phyloP scores from a whole-genome alignment of 1,140 invertebrate genomes.

The Plutomurus gul region DNA sequence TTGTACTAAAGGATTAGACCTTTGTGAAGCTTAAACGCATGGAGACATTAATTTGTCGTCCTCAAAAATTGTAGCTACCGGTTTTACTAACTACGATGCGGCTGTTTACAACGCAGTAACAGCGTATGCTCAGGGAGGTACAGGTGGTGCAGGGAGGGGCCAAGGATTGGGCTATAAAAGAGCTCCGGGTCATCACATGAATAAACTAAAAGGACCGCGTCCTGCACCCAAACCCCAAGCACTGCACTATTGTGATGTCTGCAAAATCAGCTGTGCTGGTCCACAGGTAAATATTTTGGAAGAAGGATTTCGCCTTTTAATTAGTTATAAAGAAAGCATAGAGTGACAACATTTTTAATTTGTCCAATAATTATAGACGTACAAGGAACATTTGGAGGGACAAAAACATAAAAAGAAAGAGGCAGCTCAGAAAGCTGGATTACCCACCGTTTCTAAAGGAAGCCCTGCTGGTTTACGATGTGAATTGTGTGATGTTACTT shows the following conservation, averaged over 20 bases:
- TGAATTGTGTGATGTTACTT: conserved; percentile 95
- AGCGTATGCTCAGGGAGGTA: conserved; percentile 77
- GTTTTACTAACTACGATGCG: conserved; percentile 76
- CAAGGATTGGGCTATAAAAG: conserved; percentile 51
- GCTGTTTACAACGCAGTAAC: conserved; percentile 90
- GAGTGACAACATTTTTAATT: neutral
- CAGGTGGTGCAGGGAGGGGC: conserved; percentile 35
- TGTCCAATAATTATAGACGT: conserved; percentile 78
- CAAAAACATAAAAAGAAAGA: conserved; percentile 99
- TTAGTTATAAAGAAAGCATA: neutral
- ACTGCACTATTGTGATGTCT: conserved; percentile 93
- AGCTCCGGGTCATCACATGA: conserved; percentile 65
- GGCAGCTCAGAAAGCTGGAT: conserved; percentile 76
- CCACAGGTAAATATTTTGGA: conserved; percentile 66
- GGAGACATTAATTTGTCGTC: neutral
- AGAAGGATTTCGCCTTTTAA: conserved; percentile 27
- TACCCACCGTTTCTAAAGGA: conserved; percentile 66
- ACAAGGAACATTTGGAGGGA: conserved; percentile 95
- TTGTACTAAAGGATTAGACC: neutral
- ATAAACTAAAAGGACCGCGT: conserved; percentile 66
- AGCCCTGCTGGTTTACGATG: conserved; percentile 68
- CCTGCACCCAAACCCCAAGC: conserved; percentile 83
- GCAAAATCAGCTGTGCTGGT: conserved; percentile 96
- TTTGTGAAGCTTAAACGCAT: conserved; percentile 12
- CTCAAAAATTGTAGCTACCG: conserved; percentile 55